A percentile compares a stretch with the other conserved stretches of the same genome.
phyloP scores from a whole-genome alignment of 2,113 vertebrate species.

The Meles meles region DNA sequence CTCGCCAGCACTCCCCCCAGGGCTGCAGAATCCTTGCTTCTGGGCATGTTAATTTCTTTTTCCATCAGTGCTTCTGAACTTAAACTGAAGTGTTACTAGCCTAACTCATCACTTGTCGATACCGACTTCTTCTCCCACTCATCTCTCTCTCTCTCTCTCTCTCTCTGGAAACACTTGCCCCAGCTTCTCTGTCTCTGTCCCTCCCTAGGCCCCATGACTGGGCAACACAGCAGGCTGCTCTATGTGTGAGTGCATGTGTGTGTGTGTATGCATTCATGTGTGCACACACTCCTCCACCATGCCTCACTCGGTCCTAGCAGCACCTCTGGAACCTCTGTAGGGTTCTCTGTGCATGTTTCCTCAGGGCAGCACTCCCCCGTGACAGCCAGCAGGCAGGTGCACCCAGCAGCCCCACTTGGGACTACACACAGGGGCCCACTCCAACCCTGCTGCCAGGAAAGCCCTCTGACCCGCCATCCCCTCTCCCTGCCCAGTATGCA shows the following conservation, averaged over 20 bases:
- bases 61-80: constrained; percentile 33
- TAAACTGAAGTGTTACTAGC: constrained; percentile 37
- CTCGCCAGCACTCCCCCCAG: no score
- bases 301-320: rapidly evolving
- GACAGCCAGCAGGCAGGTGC: not conserved
- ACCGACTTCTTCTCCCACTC: not conserved
- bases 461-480: not conserved
- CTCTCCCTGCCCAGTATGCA: not conserved
- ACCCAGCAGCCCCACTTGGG: not conserved
- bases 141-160: constrained; percentile 4
- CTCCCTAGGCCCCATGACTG: not conserved
- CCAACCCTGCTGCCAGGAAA: not conserved
- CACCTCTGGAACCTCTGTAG: no score
- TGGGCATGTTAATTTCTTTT: not conserved
- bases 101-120: constrained; percentile 53
- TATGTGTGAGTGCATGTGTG: not conserved
- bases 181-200: not conserved
- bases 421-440: not conserved
- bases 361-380: not conserved
- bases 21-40: not conserved
- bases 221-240: no score
- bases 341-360: not conserved
- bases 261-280: not conserved
- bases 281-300: rapidly evolving
- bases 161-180: not conserved